A percentile compares a stretch with the other conserved stretches of the same genome.
Conservation (phyloP, 92 coral and sea anemone species). For the Anthopleura xanthogrammica region DNA sequence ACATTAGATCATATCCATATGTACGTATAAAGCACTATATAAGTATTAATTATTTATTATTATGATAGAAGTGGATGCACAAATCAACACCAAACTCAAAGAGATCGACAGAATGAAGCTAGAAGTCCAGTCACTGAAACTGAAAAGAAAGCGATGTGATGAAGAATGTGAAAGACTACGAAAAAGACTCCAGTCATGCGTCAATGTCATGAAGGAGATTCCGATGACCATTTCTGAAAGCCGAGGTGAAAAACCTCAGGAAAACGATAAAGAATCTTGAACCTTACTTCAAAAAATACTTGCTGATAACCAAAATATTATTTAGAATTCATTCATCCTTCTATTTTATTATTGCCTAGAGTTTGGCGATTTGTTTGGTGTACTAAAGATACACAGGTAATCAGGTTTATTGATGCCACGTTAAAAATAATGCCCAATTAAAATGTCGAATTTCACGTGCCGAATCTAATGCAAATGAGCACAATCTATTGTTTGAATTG, state of each 20-base stretch:
- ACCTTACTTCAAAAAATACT: neutral
- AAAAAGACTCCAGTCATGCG: constrained; percentile 90
- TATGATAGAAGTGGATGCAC: constrained; percentile 78
- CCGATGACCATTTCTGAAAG: constrained; percentile 42
- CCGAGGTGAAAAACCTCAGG: constrained; percentile 9
- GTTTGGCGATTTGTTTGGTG: too few species aligned
- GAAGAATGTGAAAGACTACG: constrained; percentile 72
- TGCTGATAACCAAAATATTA: neutral
- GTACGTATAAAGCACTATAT: too few species aligned
- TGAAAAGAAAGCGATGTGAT: constrained; percentile 90
- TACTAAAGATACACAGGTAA: too few species aligned
- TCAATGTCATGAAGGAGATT: constrained; percentile 85
- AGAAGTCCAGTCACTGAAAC: constrained; percentile 72
- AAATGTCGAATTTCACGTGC: too few species aligned
- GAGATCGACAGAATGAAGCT: constrained; percentile 93
- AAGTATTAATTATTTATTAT: neutral
- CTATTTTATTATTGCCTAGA: neutral
- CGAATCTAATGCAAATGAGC: too few species aligned
- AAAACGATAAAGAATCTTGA: constrained; percentile 17
- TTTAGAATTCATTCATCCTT: constrained; percentile 2
- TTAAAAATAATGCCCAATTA: too few species aligned
- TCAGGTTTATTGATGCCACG: too few species aligned
- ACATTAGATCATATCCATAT: too few species aligned
- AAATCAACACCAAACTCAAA: constrained; percentile 79
- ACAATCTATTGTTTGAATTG: too few species aligned